Percentiles rank a stretch among this genome's conserved stretches.
These are phyloP conservation scores for Rhinophrynus dorsalis DNA, from an alignment of 2,797 vertebrate genomes.

Conservation along the genomic window DNA sequence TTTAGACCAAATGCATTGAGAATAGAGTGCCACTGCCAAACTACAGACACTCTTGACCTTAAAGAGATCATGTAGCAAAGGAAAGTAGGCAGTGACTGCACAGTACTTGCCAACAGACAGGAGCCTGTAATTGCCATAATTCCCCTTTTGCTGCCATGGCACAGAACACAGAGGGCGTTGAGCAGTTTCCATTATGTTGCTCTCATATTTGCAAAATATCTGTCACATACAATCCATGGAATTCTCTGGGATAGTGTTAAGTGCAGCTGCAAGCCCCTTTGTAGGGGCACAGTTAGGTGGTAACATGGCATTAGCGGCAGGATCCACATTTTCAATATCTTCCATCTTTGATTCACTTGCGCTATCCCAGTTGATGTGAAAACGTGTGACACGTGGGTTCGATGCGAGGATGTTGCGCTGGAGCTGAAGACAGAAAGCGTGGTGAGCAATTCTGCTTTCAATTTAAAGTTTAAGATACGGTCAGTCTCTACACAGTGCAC, in stretches of 20 bases:
- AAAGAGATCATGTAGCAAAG: not conserved
- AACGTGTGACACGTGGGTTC: slow-evolving; percentile 88
- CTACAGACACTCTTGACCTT: not conserved
- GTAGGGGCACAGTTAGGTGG: slow-evolving; percentile 76
- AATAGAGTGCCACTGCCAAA: not conserved
- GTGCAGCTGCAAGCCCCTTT: slow-evolving; percentile 69
- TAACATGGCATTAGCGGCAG: slow-evolving; percentile 74
- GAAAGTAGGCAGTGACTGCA: not conserved
- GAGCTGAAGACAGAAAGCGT: slow-evolving; percentile 67
- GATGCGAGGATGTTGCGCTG: slow-evolving; percentile 91
- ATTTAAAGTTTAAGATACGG: too few relatives aligned
- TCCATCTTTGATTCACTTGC: slow-evolving; percentile 77
- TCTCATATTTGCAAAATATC: not conserved
- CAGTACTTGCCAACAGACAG: not conserved
- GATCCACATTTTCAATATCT: slow-evolving; percentile 85
- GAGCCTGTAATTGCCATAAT: not conserved
- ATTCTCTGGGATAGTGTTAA: slow-evolving; percentile 83
- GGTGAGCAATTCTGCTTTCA: not conserved
- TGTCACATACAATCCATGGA: slow-evolving; percentile 90
- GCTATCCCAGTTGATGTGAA: slow-evolving; percentile 94
- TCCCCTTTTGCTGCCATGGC: not conserved
- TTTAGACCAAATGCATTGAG: too few relatives aligned
- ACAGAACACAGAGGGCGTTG: not conserved
- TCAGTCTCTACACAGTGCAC: too few relatives aligned
- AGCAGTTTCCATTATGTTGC: not conserved